Base-by-base conservation (phyloP, 1,140 invertebrate genomes). In the Eriocheir sinensis region DNA sequence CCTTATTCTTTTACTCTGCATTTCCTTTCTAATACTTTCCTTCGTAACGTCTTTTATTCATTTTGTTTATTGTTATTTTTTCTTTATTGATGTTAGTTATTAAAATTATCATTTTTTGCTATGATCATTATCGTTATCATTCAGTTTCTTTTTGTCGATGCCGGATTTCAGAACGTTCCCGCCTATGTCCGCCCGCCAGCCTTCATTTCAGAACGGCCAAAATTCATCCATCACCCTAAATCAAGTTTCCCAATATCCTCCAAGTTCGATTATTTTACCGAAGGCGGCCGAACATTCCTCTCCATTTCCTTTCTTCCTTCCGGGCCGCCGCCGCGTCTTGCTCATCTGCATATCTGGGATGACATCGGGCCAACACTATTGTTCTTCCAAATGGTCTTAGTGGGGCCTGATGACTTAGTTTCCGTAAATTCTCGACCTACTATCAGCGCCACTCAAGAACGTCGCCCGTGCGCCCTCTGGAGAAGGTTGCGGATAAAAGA, bases 271-370 rank as follows among this genome's bases (percentile, higher is more conserved):
- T 80, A 92, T 85, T 92, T 90, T 90, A 32, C 89, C 21, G 89
- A 90, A 90, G 38, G 48, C 41, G 6, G 48, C 48, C 41, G 12
- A 40, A 85, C 80, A 85, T 89, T 81, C n/a, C 44, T 80, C 93
- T 44, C 53, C 60, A 34, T 81, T 81, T 53, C 93, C 60, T 36
- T 34, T 32, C 34, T 40, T 72, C 48, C 93, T 72, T 88, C 34
- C 92, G 8, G 2, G 30, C 30, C 27, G 36, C 30, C 27, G 36
- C 34, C 27, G 34, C n/a, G 27, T 15, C 32, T 90, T n/a, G 60
- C 38, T 80, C 93, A 89, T 94, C 36, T 89, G 60, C 85, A 80
- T 89, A 80, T 89, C 85, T 89, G 60, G 89, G 85, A 89, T 89
- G 85, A 89, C 93, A 81, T 94, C 86, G 40, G 53, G 32, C 86